Evolutionary conservation across 92 coral and sea anemone genomes (phyloP), one percentile per base, ranked within the genome.

Genomic region (Zoanthus sociatus): DNA sequence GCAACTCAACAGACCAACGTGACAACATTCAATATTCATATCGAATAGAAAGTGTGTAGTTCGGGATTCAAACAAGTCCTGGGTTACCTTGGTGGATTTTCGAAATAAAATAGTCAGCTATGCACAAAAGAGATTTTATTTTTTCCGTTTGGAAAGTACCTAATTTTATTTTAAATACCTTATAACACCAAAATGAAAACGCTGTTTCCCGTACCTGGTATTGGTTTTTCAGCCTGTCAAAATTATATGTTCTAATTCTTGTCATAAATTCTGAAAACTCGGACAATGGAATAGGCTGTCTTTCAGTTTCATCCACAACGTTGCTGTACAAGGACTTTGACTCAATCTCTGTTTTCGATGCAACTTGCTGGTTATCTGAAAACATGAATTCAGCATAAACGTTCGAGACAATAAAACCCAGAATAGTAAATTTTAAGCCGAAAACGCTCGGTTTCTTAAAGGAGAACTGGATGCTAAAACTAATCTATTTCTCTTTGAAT

Each of bases 221-320:
- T 77, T 77, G 61, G 4, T 77, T 55, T 48, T 26, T 77, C 61
- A 77, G 44, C 32, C n/a, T 77, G 46, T 14, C 82, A 32, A 77
- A 77, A 63, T 51, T 17, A 8, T 56, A 12, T 54, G 48, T n/a
- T 31, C 37, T 77, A 64, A 21, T 66, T 14, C 45, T 77, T 45
- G 32, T 77, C 82, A 77, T 77, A 12, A 51, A 77, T 26, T 77
- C 82, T 30, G 82, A 53, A 77, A 77, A 77, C 46, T 14, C 14
- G 66, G 47, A 32, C 67, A 77, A 47, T 77, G 82, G 82, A 77
- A 77, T 53, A 3, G 82, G 82, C n/a, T 15, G 50, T 1, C 47
- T 16, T 54, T 30, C 82, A 26, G 82, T 26, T 77, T 54, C 68
- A 21, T 26, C 31, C 13, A 77, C 30, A 7, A 54, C 82, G 61